A percentile compares a stretch with the other conserved stretches of the same genome.
Evolutionary conservation across 2,113 vertebrate genomes (phyloP).

Genomic region (Passer domesticus): DNA sequence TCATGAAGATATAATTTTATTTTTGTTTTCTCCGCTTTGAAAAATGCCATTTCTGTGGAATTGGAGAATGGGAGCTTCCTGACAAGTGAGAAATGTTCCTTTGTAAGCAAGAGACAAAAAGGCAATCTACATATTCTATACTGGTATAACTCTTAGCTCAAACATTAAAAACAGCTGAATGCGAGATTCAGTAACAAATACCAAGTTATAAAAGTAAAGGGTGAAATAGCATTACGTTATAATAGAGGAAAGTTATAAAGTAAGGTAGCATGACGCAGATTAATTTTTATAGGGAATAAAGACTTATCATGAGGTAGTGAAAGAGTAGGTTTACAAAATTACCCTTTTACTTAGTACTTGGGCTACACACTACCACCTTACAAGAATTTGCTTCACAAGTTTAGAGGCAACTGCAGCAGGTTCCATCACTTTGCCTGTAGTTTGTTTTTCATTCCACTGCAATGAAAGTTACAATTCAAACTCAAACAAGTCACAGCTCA

Average conservation of each 20-base stretch:
- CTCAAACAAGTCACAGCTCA: background rate
- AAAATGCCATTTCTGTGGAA: conserved; percentile 53
- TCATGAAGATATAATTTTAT: background rate
- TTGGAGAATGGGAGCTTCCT: conserved; percentile 28
- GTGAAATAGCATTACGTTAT: conserved; percentile 19
- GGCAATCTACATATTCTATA: conserved; percentile 1
- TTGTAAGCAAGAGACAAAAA: conserved; percentile 41
- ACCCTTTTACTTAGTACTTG: background rate
- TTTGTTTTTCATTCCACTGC: background rate
- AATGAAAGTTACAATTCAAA: background rate
- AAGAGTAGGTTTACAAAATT: background rate
- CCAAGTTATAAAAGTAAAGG: conserved; percentile 33
- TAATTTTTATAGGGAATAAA: background rate
- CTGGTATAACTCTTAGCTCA: conserved; percentile 58
- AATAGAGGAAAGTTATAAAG: background rate
- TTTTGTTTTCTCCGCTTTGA: conserved; percentile 36
- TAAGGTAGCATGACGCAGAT: background rate
- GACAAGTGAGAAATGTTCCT: conserved; percentile 55
- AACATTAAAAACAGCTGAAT: conserved; percentile 57
- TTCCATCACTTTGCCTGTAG: background rate
- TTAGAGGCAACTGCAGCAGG: background rate
- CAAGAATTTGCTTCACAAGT: background rate
- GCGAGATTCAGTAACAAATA: background rate
- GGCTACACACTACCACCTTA: background rate
- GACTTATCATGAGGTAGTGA: background rate